Base-by-base conservation (phyloP, 2,797 vertebrate genomes). In the Euthynnus affinis region DNA sequence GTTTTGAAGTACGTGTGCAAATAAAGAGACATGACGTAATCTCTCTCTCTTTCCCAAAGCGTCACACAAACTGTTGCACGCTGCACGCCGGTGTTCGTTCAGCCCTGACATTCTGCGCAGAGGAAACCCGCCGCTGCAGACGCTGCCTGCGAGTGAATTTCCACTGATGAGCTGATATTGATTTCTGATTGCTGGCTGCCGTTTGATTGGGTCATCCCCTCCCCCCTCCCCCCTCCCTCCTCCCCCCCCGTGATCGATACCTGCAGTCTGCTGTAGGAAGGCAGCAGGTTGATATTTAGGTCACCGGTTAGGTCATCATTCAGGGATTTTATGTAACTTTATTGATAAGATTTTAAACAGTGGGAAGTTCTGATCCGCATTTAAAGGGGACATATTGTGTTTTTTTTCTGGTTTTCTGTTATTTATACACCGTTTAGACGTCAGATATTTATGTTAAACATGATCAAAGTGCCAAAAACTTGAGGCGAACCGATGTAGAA, bases 101-200 rank as follows among this genome's bases (percentile, higher is more conserved):
- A 25, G 61, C 6, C 6, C 48, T 10, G 80, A 75, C 69, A 10
- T 22, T 60, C 49, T n/a, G 71, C n/a, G n/a, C 1, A 70, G 68
- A 78, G 65, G 29, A 46, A 60, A 25, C 14, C 27, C 12, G 29
- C 29, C 29, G 29, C 29, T 29, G 5, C 29, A 1, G 4, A 40
- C 37, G 37, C 37, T 42, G 40, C 40, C 57, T 15, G 46, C 4
- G 6, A 69, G 68, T 53, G 74, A 80, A 18, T 85, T 87, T 85
- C 76, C 84, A 81, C 78, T 71, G 62, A 81, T 59, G 73, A 70
- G 73, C 64, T 6, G n/a, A 0, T 37, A 91, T 87, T 48, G 91
- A 91, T 87, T 84, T 71, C 66, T 20, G 71, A 87, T 83, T 3
- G 23, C 22, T 9, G 70, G 42, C 53, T 2, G 2, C 6, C 34